Evolutionary conservation across 2,888 invertebrate species (phyloP).

Genomic region (Dascillus cervinus): DNA sequence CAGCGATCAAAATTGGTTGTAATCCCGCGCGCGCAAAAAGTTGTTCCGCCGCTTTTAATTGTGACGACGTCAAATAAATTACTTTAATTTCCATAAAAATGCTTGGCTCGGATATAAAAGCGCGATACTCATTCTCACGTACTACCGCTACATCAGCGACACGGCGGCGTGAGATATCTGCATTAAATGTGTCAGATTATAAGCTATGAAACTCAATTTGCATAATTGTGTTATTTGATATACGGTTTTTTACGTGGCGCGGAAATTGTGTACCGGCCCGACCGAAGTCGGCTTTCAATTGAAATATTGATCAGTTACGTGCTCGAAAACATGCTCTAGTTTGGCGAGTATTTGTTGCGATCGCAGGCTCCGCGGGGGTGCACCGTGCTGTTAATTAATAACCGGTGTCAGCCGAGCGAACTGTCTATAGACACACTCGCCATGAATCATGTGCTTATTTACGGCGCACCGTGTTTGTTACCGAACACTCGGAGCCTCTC

Average conservation of each 20-base stretch:
- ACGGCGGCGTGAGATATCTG: slow-evolving; percentile 27
- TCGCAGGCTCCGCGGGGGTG: slow-evolving; percentile 21
- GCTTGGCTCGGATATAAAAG: slow-evolving; percentile 21
- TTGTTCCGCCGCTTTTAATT: slow-evolving; percentile 23
- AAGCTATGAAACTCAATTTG: slow-evolving; percentile 33
- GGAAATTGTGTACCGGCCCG: slow-evolving; percentile 18
- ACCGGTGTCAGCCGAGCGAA: slow-evolving; percentile 31
- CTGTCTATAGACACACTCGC: slow-evolving; percentile 30
- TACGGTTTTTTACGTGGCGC: slow-evolving; percentile 20
- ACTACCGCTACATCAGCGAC: slow-evolving; percentile 25
- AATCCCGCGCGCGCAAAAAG: slow-evolving; percentile 8
- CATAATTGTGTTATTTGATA: slow-evolving; percentile 29
- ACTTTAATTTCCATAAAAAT: slow-evolving; percentile 33
- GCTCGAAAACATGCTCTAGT: slow-evolving; percentile 21
- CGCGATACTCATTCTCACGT: slow-evolving; percentile 27
- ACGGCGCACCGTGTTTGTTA: slow-evolving; percentile 27
- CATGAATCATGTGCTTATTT: slow-evolving; percentile 36
- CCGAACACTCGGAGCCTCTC: no score
- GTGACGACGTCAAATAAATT: slow-evolving; percentile 30
- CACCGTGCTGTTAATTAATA: slow-evolving; percentile 35
- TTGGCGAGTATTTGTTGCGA: slow-evolving; percentile 24
- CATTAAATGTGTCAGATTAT: slow-evolving; percentile 37
- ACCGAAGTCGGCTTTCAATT: slow-evolving; percentile 14
- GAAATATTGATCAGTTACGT: slow-evolving; percentile 16
- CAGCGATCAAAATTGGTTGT: slow-evolving; percentile 7